Evolutionary conservation across 53 echinoderm and acorn worm genomes (phyloP).

Genomic region (Holothuria leucospilota): DNA sequence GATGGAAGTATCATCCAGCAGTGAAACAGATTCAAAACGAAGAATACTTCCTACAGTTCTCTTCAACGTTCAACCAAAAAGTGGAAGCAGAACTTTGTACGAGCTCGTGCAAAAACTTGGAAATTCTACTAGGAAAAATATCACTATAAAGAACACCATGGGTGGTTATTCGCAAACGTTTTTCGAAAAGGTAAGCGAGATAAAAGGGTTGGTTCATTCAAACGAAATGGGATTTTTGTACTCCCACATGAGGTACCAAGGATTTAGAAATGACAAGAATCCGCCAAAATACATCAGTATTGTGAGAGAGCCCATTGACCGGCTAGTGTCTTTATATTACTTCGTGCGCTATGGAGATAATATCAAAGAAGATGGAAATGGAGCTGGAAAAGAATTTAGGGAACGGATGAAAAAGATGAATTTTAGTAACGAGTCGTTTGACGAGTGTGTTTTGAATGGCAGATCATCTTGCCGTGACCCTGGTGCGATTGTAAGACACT

Average conservation of each 20-base stretch:
- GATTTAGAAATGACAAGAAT: not conserved
- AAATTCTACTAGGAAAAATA: not conserved
- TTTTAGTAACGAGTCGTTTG: slow-evolving; percentile 7
- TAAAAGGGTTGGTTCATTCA: not conserved
- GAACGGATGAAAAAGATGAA: slow-evolving; percentile 16
- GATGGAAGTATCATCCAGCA: too few relatives aligned
- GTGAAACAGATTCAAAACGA: too few relatives aligned
- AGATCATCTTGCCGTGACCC: not conserved
- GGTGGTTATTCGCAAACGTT: not conserved
- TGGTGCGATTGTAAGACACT: not conserved
- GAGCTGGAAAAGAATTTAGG: slow-evolving; percentile 17
- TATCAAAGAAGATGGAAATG: not conserved
- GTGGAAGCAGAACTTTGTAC: slow-evolving; percentile 31
- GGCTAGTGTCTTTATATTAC: slow-evolving; percentile 39
- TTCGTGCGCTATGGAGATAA: slow-evolving; percentile 35
- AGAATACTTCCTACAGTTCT: not conserved
- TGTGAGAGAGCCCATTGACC: slow-evolving; percentile 38
- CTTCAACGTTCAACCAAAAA: slow-evolving; percentile 32
- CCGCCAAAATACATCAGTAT: slow-evolving; percentile 44
- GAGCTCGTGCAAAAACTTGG: slow-evolving; percentile 2
- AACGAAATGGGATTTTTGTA: slow-evolving; percentile 21
- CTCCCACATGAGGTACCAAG: slow-evolving; percentile 29
- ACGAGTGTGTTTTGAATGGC: slow-evolving; percentile 12
- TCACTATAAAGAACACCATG: slow-evolving; percentile 23
- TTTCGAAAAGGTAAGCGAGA: slow-evolving; percentile 1